Conservation (phyloP, 2,888 invertebrate species). For the Cantharis nigra region DNA sequence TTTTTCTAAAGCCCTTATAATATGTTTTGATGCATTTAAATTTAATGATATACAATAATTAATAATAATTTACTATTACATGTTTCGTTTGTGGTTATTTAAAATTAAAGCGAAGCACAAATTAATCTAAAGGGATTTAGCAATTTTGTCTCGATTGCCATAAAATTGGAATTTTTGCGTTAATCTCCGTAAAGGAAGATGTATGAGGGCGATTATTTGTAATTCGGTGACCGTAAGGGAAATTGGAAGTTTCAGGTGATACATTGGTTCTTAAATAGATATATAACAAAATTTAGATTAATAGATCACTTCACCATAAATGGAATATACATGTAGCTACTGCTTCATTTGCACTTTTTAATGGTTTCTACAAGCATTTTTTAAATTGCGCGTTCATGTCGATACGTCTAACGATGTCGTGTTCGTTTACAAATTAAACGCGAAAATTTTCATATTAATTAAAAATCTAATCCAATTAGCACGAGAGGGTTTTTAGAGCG, state of each 20-base stretch:
- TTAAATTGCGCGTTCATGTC: constrained; percentile 28
- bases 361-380: background rate
- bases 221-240: constrained; percentile 49
- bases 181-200: constrained; percentile 53
- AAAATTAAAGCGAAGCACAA: background rate
- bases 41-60: background rate
- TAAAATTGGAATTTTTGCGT: constrained; percentile 39
- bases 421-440: constrained; percentile 44
- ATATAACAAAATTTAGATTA: background rate
- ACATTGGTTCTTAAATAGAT: constrained; percentile 36
- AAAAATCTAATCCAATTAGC: constrained; percentile 58
- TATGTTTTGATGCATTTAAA: background rate
- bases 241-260: constrained; percentile 47
- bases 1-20: no score
- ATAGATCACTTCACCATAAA: background rate
- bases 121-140: background rate
- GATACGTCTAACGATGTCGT: constrained; percentile 37
- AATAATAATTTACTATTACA: background rate
- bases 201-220: constrained; percentile 51
- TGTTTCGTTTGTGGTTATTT: background rate
- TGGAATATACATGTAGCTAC: background rate
- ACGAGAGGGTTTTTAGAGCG: constrained; percentile 50
- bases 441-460: constrained; percentile 57
- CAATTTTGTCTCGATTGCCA: constrained; percentile 6
- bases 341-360: background rate